phyloP scores from a whole-genome alignment of 2,888 invertebrate species.

The Zeuzera pyrina region DNA sequence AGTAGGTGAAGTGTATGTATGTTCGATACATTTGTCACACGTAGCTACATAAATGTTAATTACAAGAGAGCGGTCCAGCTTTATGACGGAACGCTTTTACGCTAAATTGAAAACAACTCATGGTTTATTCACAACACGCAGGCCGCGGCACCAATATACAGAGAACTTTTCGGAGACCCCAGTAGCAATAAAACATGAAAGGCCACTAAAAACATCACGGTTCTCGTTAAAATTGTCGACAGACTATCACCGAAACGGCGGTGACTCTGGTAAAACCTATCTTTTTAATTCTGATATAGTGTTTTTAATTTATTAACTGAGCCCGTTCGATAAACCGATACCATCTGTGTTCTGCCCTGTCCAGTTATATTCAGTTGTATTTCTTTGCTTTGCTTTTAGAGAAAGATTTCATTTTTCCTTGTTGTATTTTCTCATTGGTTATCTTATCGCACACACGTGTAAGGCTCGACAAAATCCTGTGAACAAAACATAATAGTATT shows the following conservation, averaged over 20 bases:
- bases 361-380: no score
- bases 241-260: conserved; percentile 8
- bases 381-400: no score
- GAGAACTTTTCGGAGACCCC: conserved; percentile 35
- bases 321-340: no score
- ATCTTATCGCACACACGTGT: no score
- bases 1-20: no score
- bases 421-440: no score
- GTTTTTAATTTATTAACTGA: conserved; percentile 39
- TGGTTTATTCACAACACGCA: conserved; percentile 63
- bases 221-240: conserved; percentile 26
- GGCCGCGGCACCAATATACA: conserved; percentile 35
- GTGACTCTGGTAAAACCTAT: conserved; percentile 12
- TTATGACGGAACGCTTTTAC: conserved; percentile 67
- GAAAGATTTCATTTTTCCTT: no score
- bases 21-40: conserved; percentile 31
- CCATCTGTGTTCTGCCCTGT: no score
- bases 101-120: conserved; percentile 70
- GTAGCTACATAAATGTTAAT: conserved; percentile 58
- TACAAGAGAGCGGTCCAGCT: conserved; percentile 43
- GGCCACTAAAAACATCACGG: conserved; percentile 20
- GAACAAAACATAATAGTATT: no score
- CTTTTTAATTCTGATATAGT: conserved; percentile 32
- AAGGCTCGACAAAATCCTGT: no score
- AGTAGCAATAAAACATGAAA: conserved; percentile 13